Evolutionary conservation across 2,888 invertebrate genomes (phyloP).

Genomic region (Sycophila texana): DNA sequence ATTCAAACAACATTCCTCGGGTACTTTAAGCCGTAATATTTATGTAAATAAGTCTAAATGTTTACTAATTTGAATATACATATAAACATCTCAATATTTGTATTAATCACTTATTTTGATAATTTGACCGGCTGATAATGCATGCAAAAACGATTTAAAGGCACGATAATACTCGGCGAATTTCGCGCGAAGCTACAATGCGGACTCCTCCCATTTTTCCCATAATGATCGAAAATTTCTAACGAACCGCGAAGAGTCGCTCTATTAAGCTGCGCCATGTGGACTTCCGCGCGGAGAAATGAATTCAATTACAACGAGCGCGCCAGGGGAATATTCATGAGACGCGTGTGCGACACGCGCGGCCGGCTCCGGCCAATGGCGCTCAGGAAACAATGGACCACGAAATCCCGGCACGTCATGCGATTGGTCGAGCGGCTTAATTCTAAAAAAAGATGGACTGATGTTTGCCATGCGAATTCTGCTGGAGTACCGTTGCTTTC

Average conservation of each 20-base stretch:
- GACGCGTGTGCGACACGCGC: not conserved
- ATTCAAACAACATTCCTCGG: too few relatives aligned
- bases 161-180: conserved; percentile 3
- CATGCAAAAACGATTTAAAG: not conserved
- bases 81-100: too few relatives aligned
- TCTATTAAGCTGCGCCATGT: conserved; percentile 60
- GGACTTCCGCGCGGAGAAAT: conserved; percentile 44
- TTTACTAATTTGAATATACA: too few relatives aligned
- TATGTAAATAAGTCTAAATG: too few relatives aligned
- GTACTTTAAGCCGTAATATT: too few relatives aligned
- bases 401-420: conserved; percentile 14
- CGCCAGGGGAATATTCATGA: conserved; percentile 36
- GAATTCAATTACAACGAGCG: conserved; percentile 51
- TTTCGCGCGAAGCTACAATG: not conserved
- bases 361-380: not conserved
- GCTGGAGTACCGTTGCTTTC: too few relatives aligned
- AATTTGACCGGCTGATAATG: too few relatives aligned
- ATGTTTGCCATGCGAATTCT: too few relatives aligned
- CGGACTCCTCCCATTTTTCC: not conserved
- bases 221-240: conserved; percentile 65
- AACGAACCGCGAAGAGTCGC: conserved; percentile 64
- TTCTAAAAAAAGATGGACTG: too few relatives aligned
- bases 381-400: conserved; percentile 17
- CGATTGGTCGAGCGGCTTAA: not conserved
- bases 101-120: too few relatives aligned